phyloP scores from a whole-genome alignment of 2,888 invertebrate species.

The Uloborus plumipes region DNA sequence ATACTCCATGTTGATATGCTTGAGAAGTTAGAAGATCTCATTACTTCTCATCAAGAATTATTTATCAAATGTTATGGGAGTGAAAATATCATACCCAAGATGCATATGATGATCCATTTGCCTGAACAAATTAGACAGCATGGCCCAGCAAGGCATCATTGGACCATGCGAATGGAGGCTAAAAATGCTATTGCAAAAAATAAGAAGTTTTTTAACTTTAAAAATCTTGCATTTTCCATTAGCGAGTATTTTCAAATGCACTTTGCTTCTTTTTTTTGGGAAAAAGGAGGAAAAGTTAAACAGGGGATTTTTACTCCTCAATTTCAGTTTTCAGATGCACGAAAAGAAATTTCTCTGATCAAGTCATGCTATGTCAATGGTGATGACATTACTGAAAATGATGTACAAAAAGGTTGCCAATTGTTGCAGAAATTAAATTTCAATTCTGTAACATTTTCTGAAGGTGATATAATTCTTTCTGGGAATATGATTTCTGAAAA shows the following conservation, averaged over 20 bases:
- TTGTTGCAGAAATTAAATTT: background rate
- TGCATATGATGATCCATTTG: slow-evolving; percentile 18
- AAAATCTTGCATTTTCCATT: background rate
- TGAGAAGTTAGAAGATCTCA: background rate
- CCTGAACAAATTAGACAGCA: slow-evolving; percentile 24
- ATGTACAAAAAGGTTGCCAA: background rate
- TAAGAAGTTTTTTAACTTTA: slow-evolving; percentile 1
- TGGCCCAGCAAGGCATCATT: slow-evolving; percentile 19
- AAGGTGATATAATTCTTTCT: slow-evolving; percentile 1
- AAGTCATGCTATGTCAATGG: background rate
- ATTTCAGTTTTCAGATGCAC: background rate
- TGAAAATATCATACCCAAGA: slow-evolving; percentile 18
- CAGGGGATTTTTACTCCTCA: background rate
- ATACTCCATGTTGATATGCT: background rate
- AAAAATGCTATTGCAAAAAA: slow-evolving; percentile 8
- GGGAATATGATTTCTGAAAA: slow-evolving; percentile 5
- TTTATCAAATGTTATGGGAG: slow-evolving; percentile 20
- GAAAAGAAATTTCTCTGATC: background rate
- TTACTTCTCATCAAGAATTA: slow-evolving; percentile 7
- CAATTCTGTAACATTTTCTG: slow-evolving; percentile 4
- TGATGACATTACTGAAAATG: background rate
- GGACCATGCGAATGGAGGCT: slow-evolving; percentile 21
- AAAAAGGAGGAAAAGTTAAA: background rate
- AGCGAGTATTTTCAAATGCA: background rate
- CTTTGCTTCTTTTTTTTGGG: background rate